Evolutionary conservation across 2,113 vertebrate genomes (phyloP).

Genomic region (Halichoeres trimaculatus): DNA sequence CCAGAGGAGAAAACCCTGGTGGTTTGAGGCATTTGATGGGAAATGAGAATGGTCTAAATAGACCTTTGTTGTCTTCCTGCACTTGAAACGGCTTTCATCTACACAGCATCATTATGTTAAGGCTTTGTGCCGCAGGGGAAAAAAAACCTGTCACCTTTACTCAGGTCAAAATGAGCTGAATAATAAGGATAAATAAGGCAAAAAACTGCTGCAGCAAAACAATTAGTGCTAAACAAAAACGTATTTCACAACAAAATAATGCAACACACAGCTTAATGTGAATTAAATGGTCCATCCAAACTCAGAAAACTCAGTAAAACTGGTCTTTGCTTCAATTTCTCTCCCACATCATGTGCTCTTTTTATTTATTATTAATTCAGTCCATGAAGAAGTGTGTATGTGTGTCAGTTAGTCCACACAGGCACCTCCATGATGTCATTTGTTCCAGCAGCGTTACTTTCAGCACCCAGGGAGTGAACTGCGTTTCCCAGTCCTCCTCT

Average conservation of each 20-base stretch:
- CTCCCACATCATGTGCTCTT: slow-evolving; percentile 20
- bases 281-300: slow-evolving; percentile 8
- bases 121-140: slow-evolving; percentile 11
- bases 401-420: slow-evolving; percentile 13
- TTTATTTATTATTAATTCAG: slow-evolving; percentile 57
- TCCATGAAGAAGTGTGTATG: slow-evolving; percentile 18
- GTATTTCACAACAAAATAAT: background rate
- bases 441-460: slow-evolving; percentile 23
- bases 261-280: background rate
- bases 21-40: slow-evolving; percentile 61
- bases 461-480: slow-evolving; percentile 8
- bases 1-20: slow-evolving; percentile 58
- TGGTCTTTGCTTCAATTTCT: background rate
- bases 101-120: slow-evolving; percentile 19
- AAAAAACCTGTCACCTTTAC: slow-evolving; percentile 34
- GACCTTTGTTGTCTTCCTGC: slow-evolving; percentile 44
- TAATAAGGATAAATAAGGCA: background rate
- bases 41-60: slow-evolving; percentile 59
- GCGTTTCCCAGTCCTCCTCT: slow-evolving; percentile 3
- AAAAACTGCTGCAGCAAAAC: slow-evolving; percentile 6
- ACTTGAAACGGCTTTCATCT: slow-evolving; percentile 38
- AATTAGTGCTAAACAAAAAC: slow-evolving; percentile 40
- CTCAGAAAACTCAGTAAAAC: background rate
- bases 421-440: slow-evolving; percentile 55
- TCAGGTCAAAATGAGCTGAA: slow-evolving; percentile 28